Conservation (phyloP, 2,888 invertebrate species). For the Clostera curtula region DNA sequence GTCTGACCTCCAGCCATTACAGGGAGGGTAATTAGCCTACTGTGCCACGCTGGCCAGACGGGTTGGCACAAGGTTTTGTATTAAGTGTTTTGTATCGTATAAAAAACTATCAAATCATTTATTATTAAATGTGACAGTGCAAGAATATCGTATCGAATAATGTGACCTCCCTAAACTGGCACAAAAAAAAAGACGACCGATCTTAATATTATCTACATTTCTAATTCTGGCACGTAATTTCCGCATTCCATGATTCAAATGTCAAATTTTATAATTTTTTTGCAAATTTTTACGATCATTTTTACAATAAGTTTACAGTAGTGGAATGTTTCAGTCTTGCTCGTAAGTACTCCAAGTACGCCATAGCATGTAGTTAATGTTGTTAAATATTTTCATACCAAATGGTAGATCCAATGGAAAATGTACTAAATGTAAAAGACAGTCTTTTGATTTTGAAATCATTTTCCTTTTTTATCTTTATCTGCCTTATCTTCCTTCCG, state of each 20-base stretch:
- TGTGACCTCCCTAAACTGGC: conserved; percentile 11
- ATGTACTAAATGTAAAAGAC: no score
- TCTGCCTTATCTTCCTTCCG: conserved; percentile 44
- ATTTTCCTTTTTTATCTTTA: conserved; percentile 52
- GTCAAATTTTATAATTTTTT: no score
- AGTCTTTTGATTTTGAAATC: conserved; percentile 10
- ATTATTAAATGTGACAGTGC: no score
- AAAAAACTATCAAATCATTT: no score
- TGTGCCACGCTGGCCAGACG: no score
- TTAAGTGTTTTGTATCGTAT: no score
- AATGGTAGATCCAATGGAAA: no score
- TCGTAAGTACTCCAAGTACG: conserved; percentile 45
- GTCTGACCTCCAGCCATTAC: no score
- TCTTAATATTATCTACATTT: conserved; percentile 17
- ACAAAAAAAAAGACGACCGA: conserved; percentile 16
- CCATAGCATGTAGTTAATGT: conserved; percentile 12
- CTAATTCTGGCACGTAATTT: conserved; percentile 34
- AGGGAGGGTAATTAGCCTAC: no score
- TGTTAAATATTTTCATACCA: conserved; percentile 7
- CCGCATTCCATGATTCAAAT: conserved; percentile 12
- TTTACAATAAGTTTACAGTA: conserved; percentile 17
- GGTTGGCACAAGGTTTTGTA: no score
- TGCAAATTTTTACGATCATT: no score
- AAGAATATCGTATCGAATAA: conserved; percentile 4
- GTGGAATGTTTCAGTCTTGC: conserved; percentile 67